Percentiles rank a stretch among this genome's conserved stretches.
phyloP scores from a whole-genome alignment of 2,797 vertebrate species.

The Tenualosa ilisha region DNA sequence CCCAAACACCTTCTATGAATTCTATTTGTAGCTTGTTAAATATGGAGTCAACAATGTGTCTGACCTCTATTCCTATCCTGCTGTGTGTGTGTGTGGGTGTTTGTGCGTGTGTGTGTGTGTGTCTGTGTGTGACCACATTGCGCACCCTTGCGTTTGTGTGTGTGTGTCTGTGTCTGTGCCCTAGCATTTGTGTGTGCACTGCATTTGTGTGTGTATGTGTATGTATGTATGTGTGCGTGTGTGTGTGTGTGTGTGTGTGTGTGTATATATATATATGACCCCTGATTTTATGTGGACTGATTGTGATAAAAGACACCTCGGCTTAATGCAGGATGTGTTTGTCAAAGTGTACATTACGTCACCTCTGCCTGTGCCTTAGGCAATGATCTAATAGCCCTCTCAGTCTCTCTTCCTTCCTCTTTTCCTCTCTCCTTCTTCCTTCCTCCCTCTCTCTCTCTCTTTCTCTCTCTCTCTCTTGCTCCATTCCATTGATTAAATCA shows the following conservation, averaged over 20 bases:
- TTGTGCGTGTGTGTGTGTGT: not conserved
- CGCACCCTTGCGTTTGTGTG: too few relatives aligned
- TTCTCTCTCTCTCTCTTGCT: slow-evolving; percentile 11
- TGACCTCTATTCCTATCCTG: slow-evolving; percentile 8
- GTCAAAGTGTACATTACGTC: slow-evolving; percentile 11
- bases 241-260: not conserved
- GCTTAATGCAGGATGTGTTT: slow-evolving; percentile 16
- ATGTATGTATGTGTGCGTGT: not conserved
- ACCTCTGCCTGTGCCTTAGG: slow-evolving; percentile 12
- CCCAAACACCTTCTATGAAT: slow-evolving; percentile 12
- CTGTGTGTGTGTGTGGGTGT: not conserved
- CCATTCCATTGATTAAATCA: slow-evolving; percentile 72
- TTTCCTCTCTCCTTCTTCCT: not conserved
- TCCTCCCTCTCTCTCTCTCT: not conserved
- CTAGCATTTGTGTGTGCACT: not conserved
- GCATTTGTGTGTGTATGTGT: not conserved
- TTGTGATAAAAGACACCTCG: not conserved
- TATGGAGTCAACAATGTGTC: slow-evolving; percentile 5
- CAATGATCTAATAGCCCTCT: slow-evolving; percentile 40
- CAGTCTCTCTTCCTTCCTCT: slow-evolving; percentile 12
- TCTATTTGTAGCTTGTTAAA: slow-evolving; percentile 20
- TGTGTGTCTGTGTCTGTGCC: not conserved
- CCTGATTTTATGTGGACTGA: not conserved
- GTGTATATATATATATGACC: not conserved
- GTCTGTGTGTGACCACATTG: slow-evolving; percentile 9